These are phyloP conservation scores for Rhingia rostrata DNA, from an alignment of 2,888 invertebrate genomes.

Conservation along the genomic window DNA sequence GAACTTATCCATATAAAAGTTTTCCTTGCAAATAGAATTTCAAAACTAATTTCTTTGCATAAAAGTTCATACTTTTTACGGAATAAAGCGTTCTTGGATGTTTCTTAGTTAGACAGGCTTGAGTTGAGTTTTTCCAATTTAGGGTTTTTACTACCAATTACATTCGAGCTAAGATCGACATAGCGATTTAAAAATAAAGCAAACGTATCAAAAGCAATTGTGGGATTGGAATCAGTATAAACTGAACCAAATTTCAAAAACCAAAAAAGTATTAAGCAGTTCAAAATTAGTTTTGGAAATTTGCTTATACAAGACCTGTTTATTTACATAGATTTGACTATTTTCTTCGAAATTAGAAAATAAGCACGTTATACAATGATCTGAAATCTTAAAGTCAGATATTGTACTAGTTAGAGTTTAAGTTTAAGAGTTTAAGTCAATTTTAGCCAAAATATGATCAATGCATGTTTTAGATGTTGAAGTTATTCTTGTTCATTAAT, in stretches of 20 bases:
- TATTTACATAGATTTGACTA: no score
- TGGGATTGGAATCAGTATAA: neutral
- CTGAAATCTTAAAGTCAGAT: constrained; percentile 8
- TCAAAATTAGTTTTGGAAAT: no score
- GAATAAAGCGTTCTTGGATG: neutral
- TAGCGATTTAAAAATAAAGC: no score
- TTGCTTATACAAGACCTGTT: no score
- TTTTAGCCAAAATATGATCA: no score
- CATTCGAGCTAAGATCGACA: no score
- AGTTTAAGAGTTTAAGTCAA: constrained; percentile 12
- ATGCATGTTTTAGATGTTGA: no score
- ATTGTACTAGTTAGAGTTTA: constrained; percentile 6
- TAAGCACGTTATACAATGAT: constrained; percentile 17
- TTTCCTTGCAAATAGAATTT: constrained; percentile 22
- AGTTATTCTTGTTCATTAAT: no score
- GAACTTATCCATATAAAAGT: no score
- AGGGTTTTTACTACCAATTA: no score
- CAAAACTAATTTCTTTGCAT: neutral
- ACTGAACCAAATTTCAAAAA: neutral
- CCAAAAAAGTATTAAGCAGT: no score
- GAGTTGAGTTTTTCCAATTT: neutral
- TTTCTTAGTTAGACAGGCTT: neutral
- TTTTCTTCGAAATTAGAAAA: neutral
- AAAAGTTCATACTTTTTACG: neutral
- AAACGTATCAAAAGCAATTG: no score